Percentiles rank a stretch among this genome's conserved stretches.
Conservation (phyloP, 2,888 invertebrate species). For the Drosophila formosana region DNA sequence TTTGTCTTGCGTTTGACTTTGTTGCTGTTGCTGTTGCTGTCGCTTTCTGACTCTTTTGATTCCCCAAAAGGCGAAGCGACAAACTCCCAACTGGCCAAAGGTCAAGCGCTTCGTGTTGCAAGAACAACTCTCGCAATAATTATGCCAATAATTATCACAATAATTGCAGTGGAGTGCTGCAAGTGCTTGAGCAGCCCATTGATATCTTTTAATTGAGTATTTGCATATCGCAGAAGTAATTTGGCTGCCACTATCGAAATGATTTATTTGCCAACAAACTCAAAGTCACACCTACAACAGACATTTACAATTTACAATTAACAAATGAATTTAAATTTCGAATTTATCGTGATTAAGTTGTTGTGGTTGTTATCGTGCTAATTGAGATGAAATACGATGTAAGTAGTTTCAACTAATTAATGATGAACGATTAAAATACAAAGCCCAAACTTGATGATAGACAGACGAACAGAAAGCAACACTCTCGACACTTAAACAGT, state of each 20-base stretch:
- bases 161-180: background rate
- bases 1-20: conserved; percentile 39
- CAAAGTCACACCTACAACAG: conserved; percentile 20
- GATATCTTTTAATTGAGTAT: conserved; percentile 46
- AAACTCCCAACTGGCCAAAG: conserved; percentile 3
- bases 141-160: background rate
- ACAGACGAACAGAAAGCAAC: conserved; percentile 12
- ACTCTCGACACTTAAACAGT: background rate
- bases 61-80: background rate
- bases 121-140: background rate
- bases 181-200: conserved; percentile 16
- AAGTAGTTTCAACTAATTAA: conserved; percentile 64
- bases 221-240: conserved; percentile 50
- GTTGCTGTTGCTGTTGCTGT: conserved; percentile 35
- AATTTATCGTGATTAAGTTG: conserved; percentile 61
- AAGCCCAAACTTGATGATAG: conserved; percentile 33
- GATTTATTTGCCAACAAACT: conserved; percentile 44
- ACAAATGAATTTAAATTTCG: conserved; percentile 51
- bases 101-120: background rate
- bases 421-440: conserved; percentile 64
- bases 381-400: conserved; percentile 51
- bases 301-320: conserved; percentile 18
- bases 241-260: conserved; percentile 30
- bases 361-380: conserved; percentile 45
- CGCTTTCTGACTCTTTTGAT: conserved; percentile 6